Conservation (phyloP, 2,888 invertebrate genomes). For the Alloscopus bannaensis region DNA sequence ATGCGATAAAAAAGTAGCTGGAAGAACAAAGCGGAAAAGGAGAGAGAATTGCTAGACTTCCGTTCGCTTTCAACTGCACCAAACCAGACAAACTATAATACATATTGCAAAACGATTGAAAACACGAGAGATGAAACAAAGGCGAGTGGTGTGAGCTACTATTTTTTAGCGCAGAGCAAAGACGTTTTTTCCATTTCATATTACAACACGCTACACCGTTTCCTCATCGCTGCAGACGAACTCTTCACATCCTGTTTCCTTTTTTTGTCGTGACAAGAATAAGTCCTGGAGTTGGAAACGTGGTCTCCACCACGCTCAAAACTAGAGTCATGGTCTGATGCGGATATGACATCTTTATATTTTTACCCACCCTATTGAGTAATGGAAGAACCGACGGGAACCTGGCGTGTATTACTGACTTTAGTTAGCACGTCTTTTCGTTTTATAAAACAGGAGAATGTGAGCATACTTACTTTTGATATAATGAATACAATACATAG, state of each 20-base stretch:
- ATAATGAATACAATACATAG: no score
- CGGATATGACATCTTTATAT: no score
- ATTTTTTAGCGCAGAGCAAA: no score
- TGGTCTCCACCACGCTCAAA: no score
- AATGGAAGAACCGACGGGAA: no score
- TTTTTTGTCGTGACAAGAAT: constrained; percentile 47
- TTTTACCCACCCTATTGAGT: no score
- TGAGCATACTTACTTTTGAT: no score
- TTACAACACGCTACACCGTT: constrained; percentile 34
- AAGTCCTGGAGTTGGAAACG: no score
- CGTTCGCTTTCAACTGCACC: constrained; percentile 22
- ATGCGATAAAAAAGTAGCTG: constrained; percentile 8
- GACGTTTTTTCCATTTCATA: constrained; percentile 38
- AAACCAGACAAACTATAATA: constrained; percentile 10
- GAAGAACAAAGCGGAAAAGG: constrained; percentile 29
- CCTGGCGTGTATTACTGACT: no score
- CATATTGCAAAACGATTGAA: background rate
- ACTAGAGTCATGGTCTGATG: constrained; percentile 17
- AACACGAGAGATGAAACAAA: constrained; percentile 34
- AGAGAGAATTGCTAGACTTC: constrained; percentile 51
- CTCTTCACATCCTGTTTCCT: constrained; percentile 42
- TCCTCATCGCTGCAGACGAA: constrained; percentile 25
- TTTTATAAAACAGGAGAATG: no score
- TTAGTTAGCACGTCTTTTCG: no score
- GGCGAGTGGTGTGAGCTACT: no score